Evolutionary conservation across 2,113 vertebrate species (phyloP).

Genomic region (Onychostoma macrolepis): DNA sequence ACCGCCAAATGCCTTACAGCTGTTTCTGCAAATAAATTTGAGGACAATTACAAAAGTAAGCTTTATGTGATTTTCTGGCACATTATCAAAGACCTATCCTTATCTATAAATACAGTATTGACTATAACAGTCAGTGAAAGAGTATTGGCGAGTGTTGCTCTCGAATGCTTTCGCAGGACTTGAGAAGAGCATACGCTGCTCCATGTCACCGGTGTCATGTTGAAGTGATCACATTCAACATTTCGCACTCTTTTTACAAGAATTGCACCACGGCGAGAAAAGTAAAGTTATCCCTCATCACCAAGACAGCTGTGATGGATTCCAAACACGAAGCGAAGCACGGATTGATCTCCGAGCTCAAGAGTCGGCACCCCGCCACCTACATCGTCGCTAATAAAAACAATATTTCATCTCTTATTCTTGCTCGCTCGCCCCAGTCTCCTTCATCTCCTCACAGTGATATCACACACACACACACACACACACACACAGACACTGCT

Average conservation of each 20-base stretch:
- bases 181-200: conserved; percentile 1
- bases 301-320: conserved; percentile 75
- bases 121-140: neutral
- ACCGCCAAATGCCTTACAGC: neutral
- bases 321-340: conserved; percentile 64
- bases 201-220: conserved; percentile 22
- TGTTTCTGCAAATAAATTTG: neutral
- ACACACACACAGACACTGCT: conserved; percentile 55
- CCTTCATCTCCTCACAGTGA: conserved; percentile 68
- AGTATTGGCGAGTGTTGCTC: neutral
- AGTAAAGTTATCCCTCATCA: conserved; percentile 72
- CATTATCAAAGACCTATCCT: neutral
- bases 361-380: conserved; percentile 71
- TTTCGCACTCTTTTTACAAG: conserved; percentile 49
- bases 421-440: neutral
- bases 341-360: conserved; percentile 68
- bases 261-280: conserved; percentile 51
- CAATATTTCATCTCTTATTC: conserved; percentile 73
- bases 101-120: neutral
- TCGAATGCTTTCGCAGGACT: neutral
- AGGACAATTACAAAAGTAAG: neutral
- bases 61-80: neutral
- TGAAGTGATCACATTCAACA: conserved; percentile 50
- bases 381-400: conserved; percentile 79
- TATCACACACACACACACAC: conserved; percentile 58